These are phyloP conservation scores for Sitobion miscanthi DNA, from an alignment of 1,140 invertebrate genomes.

Conservation along the genomic window DNA sequence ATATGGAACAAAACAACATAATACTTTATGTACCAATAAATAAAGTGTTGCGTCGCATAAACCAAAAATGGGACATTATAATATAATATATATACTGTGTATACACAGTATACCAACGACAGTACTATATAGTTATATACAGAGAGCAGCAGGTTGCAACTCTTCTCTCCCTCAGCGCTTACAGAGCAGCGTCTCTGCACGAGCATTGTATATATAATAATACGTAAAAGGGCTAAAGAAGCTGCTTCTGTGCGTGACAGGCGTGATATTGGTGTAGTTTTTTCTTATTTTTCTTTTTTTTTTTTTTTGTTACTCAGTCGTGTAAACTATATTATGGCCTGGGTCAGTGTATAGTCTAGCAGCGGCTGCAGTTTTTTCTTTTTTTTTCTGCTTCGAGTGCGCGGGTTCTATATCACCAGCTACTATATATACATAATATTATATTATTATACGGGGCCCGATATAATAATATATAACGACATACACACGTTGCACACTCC, in stretches of 20 bases:
- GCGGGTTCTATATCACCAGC: background rate
- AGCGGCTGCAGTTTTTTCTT: background rate
- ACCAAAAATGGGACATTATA: conserved; percentile 21
- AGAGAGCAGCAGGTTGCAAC: conserved; percentile 37
- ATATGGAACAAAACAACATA: background rate
- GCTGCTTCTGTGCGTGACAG: conserved; percentile 40
- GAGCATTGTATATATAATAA: background rate
- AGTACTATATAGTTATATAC: background rate
- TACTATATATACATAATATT: background rate
- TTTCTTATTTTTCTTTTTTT: background rate
- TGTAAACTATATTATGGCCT: background rate
- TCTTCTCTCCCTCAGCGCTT: background rate
- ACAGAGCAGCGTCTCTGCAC: conserved; percentile 1
- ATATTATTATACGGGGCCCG: background rate
- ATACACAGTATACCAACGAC: background rate
- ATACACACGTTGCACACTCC: background rate
- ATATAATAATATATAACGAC: background rate
- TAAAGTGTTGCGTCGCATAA: conserved; percentile 44
- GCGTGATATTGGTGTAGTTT: conserved; percentile 18
- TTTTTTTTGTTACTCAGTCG: conserved; percentile 15
- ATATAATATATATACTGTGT: background rate
- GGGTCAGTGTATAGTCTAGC: background rate
- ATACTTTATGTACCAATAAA: conserved; percentile 51
- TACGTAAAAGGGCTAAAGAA: background rate
- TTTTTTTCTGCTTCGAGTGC: conserved; percentile 3